Evolutionary conservation across 2,113 vertebrate genomes (phyloP), one percentile per base, ranked within the genome.

Genomic region (Dipodomys stephensi): DNA sequence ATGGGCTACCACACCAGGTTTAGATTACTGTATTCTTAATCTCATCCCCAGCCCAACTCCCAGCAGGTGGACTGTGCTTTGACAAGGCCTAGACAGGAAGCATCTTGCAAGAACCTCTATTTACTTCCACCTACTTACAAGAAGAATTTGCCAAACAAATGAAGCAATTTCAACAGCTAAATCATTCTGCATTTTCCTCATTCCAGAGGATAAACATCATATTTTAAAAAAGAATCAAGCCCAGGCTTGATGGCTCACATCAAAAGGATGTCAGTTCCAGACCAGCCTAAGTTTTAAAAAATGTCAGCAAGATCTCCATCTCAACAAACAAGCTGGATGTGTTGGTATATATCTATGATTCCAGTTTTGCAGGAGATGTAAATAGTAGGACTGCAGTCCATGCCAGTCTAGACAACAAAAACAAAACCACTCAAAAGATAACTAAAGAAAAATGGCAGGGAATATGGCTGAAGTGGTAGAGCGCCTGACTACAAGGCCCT

Each of bases 121-220:
- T 73, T 83, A 44, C 53, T 94, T 96, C 90, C 83, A 94, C 71
- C 83, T 65, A 60, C 46, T 87, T 60, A 79, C 28, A 83, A 81
- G 82, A 84, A 84, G 92, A 93, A 96, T 53, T 96, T 96, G 93
- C 72, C 64, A 82, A 95, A 94, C 88, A 74, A 60, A 87, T 83
- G 49, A 79, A 94, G 89, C 83, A 96, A 93, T 28, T 53, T 68
- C 46, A 83, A 87, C 60, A 73, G 72, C 35, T 69, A n/a, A 87
- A 87, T 12, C 57, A 39, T 7, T 64, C 15, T 87, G 91, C 71
- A 46, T 46, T 12, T 73, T 87, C 64, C 39, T 15, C 64, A 46
- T n/a, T 65, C 39, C 46, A 76, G 57, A 22, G 32, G 39, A 81
- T 44, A 77, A 49, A 69, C 27, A 84, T 35, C n/a, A 72, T 16